Percentiles rank a stretch among this genome's conserved stretches.
phyloP scores from a whole-genome alignment of 2,113 vertebrate species.

The Mus spicilegus region DNA sequence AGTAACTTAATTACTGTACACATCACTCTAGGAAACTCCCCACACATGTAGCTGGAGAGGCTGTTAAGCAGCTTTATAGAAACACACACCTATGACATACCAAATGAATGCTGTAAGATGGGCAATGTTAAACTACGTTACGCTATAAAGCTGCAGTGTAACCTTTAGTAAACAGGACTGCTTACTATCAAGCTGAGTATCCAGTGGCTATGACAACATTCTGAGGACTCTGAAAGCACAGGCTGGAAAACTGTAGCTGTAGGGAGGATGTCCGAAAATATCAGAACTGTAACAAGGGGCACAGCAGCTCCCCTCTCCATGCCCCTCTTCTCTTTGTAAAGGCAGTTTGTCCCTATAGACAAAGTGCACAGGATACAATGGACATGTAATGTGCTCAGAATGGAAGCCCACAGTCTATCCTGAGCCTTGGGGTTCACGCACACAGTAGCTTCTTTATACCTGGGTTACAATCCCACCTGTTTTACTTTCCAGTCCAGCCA shows the following conservation, averaged over 20 bases:
- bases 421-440: neutral
- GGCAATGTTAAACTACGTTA: neutral
- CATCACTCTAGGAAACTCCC: neutral
- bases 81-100: neutral
- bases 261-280: neutral
- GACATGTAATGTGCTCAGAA: neutral
- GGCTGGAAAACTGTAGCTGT: neutral
- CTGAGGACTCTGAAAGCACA: neutral
- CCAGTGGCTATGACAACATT: neutral
- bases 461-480: neutral
- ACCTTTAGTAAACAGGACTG: neutral
- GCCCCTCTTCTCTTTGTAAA: neutral
- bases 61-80: neutral
- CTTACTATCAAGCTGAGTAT: neutral
- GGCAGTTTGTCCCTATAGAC: neutral
- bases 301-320: neutral
- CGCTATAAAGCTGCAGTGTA: neutral
- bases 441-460: neutral
- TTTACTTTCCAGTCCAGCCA: neutral
- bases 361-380: neutral
- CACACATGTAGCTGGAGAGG: neutral
- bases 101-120: neutral
- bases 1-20: neutral
- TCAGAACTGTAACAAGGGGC: neutral
- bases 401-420: neutral